Evolutionary conservation across 2,888 invertebrate genomes (phyloP), one percentile per base, ranked within the genome.

Genomic region (Ectemnius continuus): DNA sequence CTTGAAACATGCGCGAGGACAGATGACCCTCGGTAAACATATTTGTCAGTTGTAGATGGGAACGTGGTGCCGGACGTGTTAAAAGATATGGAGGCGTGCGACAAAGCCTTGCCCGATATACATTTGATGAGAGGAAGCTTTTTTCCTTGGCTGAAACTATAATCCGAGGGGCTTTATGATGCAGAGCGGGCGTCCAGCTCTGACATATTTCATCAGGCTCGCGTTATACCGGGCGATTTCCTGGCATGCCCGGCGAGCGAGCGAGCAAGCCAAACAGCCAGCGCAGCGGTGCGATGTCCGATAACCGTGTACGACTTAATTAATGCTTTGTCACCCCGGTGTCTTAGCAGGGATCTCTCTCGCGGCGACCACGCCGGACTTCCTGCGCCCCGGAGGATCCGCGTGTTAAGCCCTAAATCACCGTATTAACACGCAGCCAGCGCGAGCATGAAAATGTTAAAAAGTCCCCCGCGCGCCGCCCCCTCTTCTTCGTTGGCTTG

Each of bases 331-430:
- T 83, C 82, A 83, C 83, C 81, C 81, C 74, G 74, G 78, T 83
- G 82, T 83, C 82, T 83, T 83, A 83, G 75, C 83, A 71, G 71
- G 81, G 77, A 79, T 81, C 75, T 70, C 71, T 67, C 48, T 67
- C 69, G 65, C 47, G 46, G 18, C 23, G 28, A 28, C 23, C 61
- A 59, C 13, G 23, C 13, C 59, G 11, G 69, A 78, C 82, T 79
- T 76, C 79, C 74, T 70, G 67, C 59, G 64, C 58, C 8, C 28
- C 71, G 70, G 56, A 70, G 70, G 69, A 76, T 75, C 76, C 73
- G 68, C 68, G 79, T 67, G 82, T 84, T 83, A 80, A 81, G 74
- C 70, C 68, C 80, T 87, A 86, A 87, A 87, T 87, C 85, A 86
- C 84, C 81, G 80, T 84, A 86, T 87, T 87, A 86, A 86, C 84